Conservation (phyloP, 2,888 invertebrate species). For the Apoderus coryli region DNA sequence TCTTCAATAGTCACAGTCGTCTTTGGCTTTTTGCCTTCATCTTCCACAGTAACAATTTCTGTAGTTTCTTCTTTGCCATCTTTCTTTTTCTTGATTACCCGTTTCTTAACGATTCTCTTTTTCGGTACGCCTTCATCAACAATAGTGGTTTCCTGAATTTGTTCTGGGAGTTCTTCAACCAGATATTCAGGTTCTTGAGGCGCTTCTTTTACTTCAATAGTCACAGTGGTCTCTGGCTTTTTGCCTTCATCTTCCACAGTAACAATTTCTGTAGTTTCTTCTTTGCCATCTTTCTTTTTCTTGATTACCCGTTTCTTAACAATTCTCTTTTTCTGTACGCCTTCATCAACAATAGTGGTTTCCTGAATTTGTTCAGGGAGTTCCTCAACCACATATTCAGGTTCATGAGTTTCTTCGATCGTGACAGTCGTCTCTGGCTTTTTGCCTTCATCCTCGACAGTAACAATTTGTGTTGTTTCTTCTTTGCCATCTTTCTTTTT, state of each 20-base stretch:
- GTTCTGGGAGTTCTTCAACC: constrained; percentile 23
- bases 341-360: constrained; percentile 21
- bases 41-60: constrained; percentile 17
- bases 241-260: constrained; percentile 33
- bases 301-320: constrained; percentile 31
- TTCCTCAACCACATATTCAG: constrained; percentile 17
- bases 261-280: constrained; percentile 30
- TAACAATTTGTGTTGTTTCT: constrained; percentile 23
- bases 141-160: constrained; percentile 17
- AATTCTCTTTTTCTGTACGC: constrained; percentile 19
- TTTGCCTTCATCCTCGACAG: constrained; percentile 28
- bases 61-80: constrained; percentile 29
- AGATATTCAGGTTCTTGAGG: constrained; percentile 16
- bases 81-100: constrained; percentile 30
- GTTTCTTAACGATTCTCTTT: constrained; percentile 27
- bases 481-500: constrained; percentile 23
- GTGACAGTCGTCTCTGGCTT: constrained; percentile 29
- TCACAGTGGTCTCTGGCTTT: constrained; percentile 30
- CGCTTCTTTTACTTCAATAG: constrained; percentile 24
- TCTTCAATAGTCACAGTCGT: constrained; percentile 19
- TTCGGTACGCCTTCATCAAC: constrained; percentile 15
- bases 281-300: constrained; percentile 29
- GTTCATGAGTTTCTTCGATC: constrained; percentile 24
- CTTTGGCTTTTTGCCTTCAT: constrained; percentile 17
- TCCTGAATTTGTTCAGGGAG: constrained; percentile 21